Base-by-base conservation (phyloP, 2,888 invertebrate genomes). In the Agelastica alni region DNA sequence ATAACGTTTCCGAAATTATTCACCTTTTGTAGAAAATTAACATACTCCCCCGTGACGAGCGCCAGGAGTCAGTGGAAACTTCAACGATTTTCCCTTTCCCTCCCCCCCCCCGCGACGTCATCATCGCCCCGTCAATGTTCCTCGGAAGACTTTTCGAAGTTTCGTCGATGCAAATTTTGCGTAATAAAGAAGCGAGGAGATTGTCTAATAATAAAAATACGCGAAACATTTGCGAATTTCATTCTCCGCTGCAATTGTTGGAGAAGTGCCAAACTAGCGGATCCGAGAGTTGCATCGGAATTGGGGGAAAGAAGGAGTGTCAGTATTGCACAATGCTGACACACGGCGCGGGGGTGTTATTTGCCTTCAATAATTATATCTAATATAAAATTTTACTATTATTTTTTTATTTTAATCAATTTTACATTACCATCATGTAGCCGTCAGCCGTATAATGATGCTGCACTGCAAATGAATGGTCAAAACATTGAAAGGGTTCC, bases 151-250 rank as follows among this genome's bases (percentile, higher is more conserved):
- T 47, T 55, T 61, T 58, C 37, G 58, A 63, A 62, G 59, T 64
- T 64, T 58, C 61, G 60, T 58, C 64, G 66, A 68, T 68, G 67
- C 62, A 68, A 70, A 69, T 69, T 68, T 63, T 51, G 60, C 62
- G 62, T 63, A 68, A 68, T 68, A 68, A 69, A 69, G 67, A 67
- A 67, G 64, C 69, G 69, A 58, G 60, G 60, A 61, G 63, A 67
- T 65, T 61, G 66, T 63, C 67, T 64, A 63, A 65, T 67, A 66
- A 67, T 66, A 66, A 67, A 67, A 67, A 67, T 65, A 62, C 65
- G n/a, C n/a, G 64, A 62, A 67, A 60, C 63, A 58, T 60, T 64
- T 53, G 63, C 52, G 57, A 62, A 57, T 62, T 62, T 60, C 60
- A 63, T 64, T 63, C n/a, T n/a, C 59, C 62, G 59, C 59, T 60